Base-by-base conservation (phyloP, 2,797 vertebrate species). In the Hyperoplus lanceolatus region DNA sequence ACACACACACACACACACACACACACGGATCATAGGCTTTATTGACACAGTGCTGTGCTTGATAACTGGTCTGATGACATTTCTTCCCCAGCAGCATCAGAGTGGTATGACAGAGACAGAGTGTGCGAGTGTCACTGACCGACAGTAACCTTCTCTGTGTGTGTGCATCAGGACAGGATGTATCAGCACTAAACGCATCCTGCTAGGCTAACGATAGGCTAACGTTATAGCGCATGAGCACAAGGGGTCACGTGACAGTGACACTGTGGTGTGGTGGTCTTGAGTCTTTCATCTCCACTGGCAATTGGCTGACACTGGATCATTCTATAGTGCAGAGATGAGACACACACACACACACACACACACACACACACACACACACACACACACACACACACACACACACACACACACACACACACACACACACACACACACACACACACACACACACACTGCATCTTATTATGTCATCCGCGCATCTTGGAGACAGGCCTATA, bases 281-380 rank as follows among this genome's bases (percentile, higher is more conserved):
- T 58, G 78, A 21, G 11, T 51, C 2, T 65, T 71, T 82, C 81
- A n/a, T 86, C 73, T 87, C 81, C 74, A 64, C 0, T 68, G 48
- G 77, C 55, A 57, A 93, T 95, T 94, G 92, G 91, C 79, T 89
- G 76, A 82, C 65, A 57, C 43, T n/a, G 66, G 29, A 81, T 92
- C 89, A 87, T 81, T 80, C 90, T 65, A 92, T 71, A 66, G 0
- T 56, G 74, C 7, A 64, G 54, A 41, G 48, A 78, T 61, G 55
- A 13, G 55, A 58, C 62, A 71, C 61, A 29, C 29, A 29, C 29
- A 3, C 29, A 21, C 21, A 21, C 21, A 21, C 21, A 21, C 21
- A 21, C 21, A 21, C 21, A 29, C 29, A 3, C 29, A 29, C 29
- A 29, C 29, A 3, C 29, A 29, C 29, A 29, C 29, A 29, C 29